A percentile compares a stretch with the other conserved stretches of the same genome.
These are phyloP conservation scores for Microchrysa polita DNA, from an alignment of 2,888 invertebrate genomes.

Conservation along the genomic window DNA sequence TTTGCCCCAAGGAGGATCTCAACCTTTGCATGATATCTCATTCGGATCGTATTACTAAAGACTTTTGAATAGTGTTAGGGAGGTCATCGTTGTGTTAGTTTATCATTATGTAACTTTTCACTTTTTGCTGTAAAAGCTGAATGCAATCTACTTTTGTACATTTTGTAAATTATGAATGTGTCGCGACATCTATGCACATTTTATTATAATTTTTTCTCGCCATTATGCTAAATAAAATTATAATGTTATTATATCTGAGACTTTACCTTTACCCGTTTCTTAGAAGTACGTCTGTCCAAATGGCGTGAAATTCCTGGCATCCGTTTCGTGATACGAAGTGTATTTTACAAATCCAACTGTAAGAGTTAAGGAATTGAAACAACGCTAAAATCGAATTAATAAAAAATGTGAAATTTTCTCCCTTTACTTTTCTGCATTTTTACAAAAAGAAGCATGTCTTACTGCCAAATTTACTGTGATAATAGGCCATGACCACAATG, in stretches of 20 bases:
- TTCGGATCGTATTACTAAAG: conserved; percentile 78
- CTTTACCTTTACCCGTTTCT: too few relatives aligned
- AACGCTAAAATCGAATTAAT: too few relatives aligned
- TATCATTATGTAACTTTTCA: conserved; percentile 49
- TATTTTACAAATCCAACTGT: too few relatives aligned
- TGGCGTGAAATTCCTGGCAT: too few relatives aligned
- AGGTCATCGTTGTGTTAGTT: conserved; percentile 24
- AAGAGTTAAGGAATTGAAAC: too few relatives aligned
- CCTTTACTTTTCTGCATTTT: too few relatives aligned
- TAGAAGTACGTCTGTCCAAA: too few relatives aligned
- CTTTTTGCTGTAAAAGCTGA: conserved; percentile 60
- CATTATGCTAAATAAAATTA: conserved; percentile 32
- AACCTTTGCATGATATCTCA: conserved; percentile 82
- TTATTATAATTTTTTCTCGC: conserved; percentile 22
- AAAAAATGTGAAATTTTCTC: too few relatives aligned
- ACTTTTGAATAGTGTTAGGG: conserved; percentile 33
- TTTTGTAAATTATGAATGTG: conserved; percentile 24
- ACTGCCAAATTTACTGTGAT: too few relatives aligned
- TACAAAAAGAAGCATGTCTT: too few relatives aligned
- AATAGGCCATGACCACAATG: too few relatives aligned
- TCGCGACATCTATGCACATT: conserved; percentile 8
- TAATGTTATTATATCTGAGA: conserved; percentile 29
- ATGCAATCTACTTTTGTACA: conserved; percentile 5
- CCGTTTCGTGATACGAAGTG: too few relatives aligned
- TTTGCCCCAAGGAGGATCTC: conserved; percentile 74